Base-by-base conservation (phyloP, 1,140 invertebrate species). In the Anastatus disparis region DNA sequence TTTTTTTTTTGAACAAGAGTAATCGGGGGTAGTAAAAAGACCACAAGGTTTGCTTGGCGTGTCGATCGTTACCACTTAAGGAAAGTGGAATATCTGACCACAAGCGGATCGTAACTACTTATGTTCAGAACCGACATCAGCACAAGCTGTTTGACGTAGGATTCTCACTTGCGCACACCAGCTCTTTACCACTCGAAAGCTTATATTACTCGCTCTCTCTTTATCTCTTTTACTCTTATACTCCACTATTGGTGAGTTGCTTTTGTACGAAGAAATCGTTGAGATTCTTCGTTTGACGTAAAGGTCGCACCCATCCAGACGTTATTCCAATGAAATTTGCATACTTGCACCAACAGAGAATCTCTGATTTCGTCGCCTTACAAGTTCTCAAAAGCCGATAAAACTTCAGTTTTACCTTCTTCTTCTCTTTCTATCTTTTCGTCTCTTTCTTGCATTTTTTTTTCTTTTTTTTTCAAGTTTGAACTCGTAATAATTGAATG, bases 1-100 rank as follows among this genome's bases (percentile, higher is more conserved):
- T 22, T 13, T 13, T 22, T 50, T 10, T n/a, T n/a, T n/a, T n/a
- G n/a, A 3, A 46, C 20, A 46, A 46, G n/a, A 46, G 6, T 7
- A 46, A 15, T 15, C 2, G 40, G 3, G 17, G 29, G 29, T 12
- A n/a, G 55, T 20, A 31, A 40, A 29, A 26, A 8, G 56, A 26
- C 8, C 24, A 8, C 31, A 17, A 9, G 58, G 29, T 52, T 61
- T 42, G 46, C 24, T 59, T 8, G 55, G 17, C 20, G 38, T 38
- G 35, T 63, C 52, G 68, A 70, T 64, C 68, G 68, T 64, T 70
- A 64, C 42, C 68, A 70, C 68, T 70, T 70, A 70, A 70, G 68
- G 59, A 64, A 70, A 70, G 68, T 70, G 68, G 68, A 59, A 71
- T 66, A 71, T 61, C 70, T 71, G 70, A 71, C 70, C 70, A 29